These are phyloP conservation scores for Choristoneura fumiferana DNA, from an alignment of 1,140 invertebrate species.

Conservation along the genomic window DNA sequence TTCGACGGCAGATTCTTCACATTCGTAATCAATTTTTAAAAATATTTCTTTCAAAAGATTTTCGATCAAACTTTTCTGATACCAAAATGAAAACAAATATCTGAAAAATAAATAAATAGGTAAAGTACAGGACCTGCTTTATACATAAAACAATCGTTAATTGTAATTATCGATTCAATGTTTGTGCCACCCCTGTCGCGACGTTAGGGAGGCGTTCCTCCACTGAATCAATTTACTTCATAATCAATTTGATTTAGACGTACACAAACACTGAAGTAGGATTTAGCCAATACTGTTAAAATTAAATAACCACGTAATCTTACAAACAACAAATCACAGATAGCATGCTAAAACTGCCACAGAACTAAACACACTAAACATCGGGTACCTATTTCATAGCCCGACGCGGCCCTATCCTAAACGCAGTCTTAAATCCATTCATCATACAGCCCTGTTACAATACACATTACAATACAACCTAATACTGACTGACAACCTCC, in stretches of 20 bases:
- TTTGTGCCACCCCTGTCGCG: too few relatives aligned
- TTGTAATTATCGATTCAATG: too few relatives aligned
- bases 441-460: slow-evolving; percentile 39
- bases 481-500: slow-evolving; percentile 44
- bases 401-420: slow-evolving; percentile 51
- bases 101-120: too few relatives aligned
- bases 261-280: neutral
- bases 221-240: too few relatives aligned
- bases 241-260: neutral
- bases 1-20: too few relatives aligned
- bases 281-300: slow-evolving; percentile 22
- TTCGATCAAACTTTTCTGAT: too few relatives aligned
- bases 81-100: too few relatives aligned
- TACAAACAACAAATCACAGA: slow-evolving; percentile 73
- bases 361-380: slow-evolving; percentile 29
- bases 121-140: too few relatives aligned
- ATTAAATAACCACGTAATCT: slow-evolving; percentile 61
- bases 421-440: slow-evolving; percentile 69
- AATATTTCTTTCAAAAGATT: neutral
- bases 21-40: neutral
- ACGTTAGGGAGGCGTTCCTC: too few relatives aligned
- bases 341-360: slow-evolving; percentile 61
- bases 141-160: too few relatives aligned
- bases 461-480: slow-evolving; percentile 39
- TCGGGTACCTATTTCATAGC: slow-evolving; percentile 20